Conservation (phyloP, 2,797 vertebrate genomes). For the Platyrinchus mystaceus region DNA sequence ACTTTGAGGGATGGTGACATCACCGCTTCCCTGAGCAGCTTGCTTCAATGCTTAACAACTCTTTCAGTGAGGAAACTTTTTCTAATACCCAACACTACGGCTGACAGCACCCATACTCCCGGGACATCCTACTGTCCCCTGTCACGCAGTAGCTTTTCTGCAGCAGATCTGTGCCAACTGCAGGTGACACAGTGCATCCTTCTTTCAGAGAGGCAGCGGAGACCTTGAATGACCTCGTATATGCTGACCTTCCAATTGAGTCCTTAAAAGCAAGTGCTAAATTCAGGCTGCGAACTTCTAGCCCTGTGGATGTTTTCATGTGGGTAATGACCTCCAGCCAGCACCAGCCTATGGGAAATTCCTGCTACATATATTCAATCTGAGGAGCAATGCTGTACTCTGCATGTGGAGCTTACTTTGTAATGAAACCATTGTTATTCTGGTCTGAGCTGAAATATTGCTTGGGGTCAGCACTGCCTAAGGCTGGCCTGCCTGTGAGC, state of each 20-base stretch:
- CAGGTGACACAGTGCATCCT: neutral
- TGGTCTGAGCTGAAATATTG: neutral
- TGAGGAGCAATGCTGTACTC: neutral
- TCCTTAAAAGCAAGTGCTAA: neutral
- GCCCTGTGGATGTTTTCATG: neutral
- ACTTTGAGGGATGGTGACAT: neutral
- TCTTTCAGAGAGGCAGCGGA: neutral
- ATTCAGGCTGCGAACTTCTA: neutral
- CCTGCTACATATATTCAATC: neutral
- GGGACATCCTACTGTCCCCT: neutral
- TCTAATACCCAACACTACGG: neutral
- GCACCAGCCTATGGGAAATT: neutral
- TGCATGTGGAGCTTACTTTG: neutral
- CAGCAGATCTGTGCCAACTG: neutral
- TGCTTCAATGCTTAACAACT: neutral
- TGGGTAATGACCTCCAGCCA: neutral
- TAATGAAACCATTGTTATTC: neutral
- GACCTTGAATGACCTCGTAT: neutral
- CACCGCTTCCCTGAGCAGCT: neutral
- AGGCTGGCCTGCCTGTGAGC: neutral
- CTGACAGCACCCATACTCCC: rapidly evolving
- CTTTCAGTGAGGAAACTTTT: neutral
- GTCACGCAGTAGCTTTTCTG: neutral
- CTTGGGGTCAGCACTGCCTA: neutral
- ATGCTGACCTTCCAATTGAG: neutral